A percentile compares a stretch with the other conserved stretches of the same genome.
Conservation (phyloP, 1,140 invertebrate genomes). For the Diabrotica virgifera region DNA sequence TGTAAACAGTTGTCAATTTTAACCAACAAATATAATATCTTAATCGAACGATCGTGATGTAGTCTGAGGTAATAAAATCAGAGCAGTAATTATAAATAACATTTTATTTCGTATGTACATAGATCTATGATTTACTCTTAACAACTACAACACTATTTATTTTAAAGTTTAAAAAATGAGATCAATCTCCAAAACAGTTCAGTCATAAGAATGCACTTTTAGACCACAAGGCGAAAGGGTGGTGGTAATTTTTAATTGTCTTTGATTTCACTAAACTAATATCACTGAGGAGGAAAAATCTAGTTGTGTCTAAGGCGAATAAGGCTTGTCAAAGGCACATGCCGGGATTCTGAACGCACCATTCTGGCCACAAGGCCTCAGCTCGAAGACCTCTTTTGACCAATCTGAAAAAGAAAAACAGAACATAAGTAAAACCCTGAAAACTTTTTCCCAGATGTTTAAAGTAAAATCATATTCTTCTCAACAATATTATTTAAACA, state of each 20-base stretch:
- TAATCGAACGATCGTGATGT: no score
- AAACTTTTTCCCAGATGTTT: no score
- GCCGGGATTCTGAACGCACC: slow-evolving; percentile 71
- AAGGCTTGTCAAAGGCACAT: slow-evolving; percentile 58
- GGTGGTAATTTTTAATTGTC: slow-evolving; percentile 6
- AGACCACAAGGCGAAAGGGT: background rate
- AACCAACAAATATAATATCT: no score
- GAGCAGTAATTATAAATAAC: no score
- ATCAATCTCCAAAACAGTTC: slow-evolving; percentile 2
- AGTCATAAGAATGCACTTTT: background rate
- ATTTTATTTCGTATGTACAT: no score
- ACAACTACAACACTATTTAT: no score
- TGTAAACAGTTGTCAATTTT: no score
- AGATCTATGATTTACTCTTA: no score
- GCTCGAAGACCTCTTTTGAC: slow-evolving; percentile 60
- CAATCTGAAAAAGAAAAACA: slow-evolving; percentile 45
- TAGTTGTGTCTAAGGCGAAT: slow-evolving; percentile 10
- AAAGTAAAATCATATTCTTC: no score
- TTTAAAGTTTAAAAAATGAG: background rate
- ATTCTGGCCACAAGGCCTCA: slow-evolving; percentile 70
- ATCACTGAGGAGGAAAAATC: slow-evolving; percentile 27
- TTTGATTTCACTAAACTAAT: slow-evolving; percentile 33
- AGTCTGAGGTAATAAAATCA: no score
- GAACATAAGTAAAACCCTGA: no score
- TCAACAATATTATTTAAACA: no score